Conservation (phyloP, 2,888 invertebrate genomes). For the Anthoptus insignis region DNA sequence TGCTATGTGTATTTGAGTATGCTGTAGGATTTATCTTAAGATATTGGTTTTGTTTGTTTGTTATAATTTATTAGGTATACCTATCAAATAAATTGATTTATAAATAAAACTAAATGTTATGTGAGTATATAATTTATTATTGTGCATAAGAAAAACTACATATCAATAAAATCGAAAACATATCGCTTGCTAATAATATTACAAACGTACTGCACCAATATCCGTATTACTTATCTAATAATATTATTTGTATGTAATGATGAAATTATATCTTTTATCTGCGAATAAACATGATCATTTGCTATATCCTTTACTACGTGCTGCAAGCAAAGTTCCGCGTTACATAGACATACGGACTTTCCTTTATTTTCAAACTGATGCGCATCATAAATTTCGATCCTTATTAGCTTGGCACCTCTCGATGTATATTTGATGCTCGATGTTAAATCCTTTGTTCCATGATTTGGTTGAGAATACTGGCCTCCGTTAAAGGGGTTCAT, state of each 20-base stretch:
- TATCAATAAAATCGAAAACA: too few species aligned
- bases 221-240: too few species aligned
- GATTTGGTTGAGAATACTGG: not conserved
- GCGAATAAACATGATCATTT: too few species aligned
- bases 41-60: not conserved
- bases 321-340: too few species aligned
- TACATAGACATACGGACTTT: too few species aligned
- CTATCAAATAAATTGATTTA: not conserved
- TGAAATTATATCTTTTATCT: too few species aligned
- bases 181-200: too few species aligned
- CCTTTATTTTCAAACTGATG: too few species aligned
- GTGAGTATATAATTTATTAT: not conserved
- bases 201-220: too few species aligned
- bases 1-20: not conserved
- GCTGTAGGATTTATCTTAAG: not conserved
- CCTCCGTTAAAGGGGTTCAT: not conserved
- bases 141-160: not conserved
- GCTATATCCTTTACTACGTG: too few species aligned
- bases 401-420: not conserved
- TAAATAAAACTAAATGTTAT: not conserved
- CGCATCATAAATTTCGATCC: too few species aligned
- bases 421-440: not conserved
- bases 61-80: not conserved
- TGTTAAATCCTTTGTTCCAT: not conserved
- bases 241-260: too few species aligned